phyloP scores from a whole-genome alignment of 2,888 invertebrate genomes.

The Leptura quadrifasciata region DNA sequence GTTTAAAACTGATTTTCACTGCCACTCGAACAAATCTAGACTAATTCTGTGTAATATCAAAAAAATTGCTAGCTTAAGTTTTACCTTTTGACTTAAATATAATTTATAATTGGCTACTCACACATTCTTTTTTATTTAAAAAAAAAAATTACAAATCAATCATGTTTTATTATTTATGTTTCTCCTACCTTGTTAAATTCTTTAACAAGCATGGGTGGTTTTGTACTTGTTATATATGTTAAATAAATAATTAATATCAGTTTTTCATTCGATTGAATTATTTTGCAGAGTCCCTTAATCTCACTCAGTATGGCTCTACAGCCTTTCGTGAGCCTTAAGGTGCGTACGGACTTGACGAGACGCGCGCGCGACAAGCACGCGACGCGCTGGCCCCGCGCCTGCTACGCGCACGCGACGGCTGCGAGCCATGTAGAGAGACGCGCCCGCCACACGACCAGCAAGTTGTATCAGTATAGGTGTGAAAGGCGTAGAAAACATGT shows the following conservation, averaged over 20 bases:
- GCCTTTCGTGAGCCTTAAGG: too few relatives aligned
- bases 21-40: not conserved
- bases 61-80: conserved; percentile 12
- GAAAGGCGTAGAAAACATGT: too few relatives aligned
- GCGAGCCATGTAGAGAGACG: too few relatives aligned
- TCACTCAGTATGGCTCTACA: too few relatives aligned
- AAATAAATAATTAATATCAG: conserved; percentile 31
- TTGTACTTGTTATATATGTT: conserved; percentile 39
- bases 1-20: too few relatives aligned
- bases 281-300: too few relatives aligned
- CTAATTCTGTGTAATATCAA: conserved; percentile 10
- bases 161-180: conserved; percentile 25
- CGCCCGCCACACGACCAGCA: too few relatives aligned
- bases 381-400: too few relatives aligned
- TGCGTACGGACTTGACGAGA: too few relatives aligned
- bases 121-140: conserved; percentile 12
- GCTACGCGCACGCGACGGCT: too few relatives aligned
- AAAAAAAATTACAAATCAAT: conserved; percentile 18
- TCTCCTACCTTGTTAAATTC: conserved; percentile 12
- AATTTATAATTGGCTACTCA: conserved; percentile 27
- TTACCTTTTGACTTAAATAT: conserved; percentile 25
- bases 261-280: conserved; percentile 1
- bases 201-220: not conserved
- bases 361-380: too few relatives aligned
- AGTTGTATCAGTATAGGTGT: too few relatives aligned